phyloP scores from a whole-genome alignment of 92 coral and sea anemone species.

The Zoanthus gigantus region DNA sequence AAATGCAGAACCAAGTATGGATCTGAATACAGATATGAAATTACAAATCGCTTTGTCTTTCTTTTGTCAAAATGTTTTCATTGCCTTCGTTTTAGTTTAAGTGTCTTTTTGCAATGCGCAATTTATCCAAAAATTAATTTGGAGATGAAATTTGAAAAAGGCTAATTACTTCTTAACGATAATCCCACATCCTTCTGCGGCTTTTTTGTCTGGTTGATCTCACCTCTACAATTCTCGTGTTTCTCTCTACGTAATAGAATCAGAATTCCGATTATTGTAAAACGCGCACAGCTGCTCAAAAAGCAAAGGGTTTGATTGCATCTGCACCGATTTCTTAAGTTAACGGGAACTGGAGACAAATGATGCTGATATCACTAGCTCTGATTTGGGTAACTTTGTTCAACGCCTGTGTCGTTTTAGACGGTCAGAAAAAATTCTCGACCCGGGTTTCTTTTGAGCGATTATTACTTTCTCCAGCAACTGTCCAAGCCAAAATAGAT shows the following conservation, averaged over 20 bases:
- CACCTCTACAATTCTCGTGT: conserved; percentile 22
- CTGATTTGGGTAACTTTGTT: conserved; percentile 16
- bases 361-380: conserved; percentile 15
- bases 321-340: background rate
- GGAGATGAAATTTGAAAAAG: conserved; percentile 34
- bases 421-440: background rate
- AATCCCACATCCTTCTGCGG: conserved; percentile 35
- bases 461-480: conserved; percentile 11
- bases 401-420: background rate
- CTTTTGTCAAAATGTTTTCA: background rate
- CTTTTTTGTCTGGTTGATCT: conserved; percentile 27
- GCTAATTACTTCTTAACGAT: conserved; percentile 45
- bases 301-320: background rate
- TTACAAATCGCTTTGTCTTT: background rate
- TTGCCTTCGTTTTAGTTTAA: background rate
- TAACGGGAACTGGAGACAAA: background rate
- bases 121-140: conserved; percentile 28
- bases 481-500: conserved; percentile 6
- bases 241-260: conserved; percentile 13
- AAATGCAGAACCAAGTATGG: too few species aligned
- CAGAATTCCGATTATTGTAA: conserved; percentile 11
- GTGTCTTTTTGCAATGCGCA: background rate
- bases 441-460: conserved; percentile 11
- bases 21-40: too few species aligned
- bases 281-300: background rate